phyloP scores from a whole-genome alignment of 2,113 vertebrate species.

The Acrocephalus kingi region DNA sequence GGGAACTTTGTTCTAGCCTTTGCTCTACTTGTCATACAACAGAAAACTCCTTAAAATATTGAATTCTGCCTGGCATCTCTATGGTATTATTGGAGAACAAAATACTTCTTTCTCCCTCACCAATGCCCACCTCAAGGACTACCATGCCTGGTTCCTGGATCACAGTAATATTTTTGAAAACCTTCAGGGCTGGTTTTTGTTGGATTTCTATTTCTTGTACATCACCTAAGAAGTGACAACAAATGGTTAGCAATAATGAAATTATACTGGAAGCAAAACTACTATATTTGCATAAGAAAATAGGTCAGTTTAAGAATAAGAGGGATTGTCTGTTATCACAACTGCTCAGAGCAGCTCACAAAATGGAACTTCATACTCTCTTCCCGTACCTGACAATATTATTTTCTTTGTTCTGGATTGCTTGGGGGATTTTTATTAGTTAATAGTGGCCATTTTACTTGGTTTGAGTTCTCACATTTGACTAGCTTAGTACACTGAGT shows the following conservation, averaged over 20 bases:
- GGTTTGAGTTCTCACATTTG: not conserved
- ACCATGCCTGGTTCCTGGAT: slow-evolving; percentile 92
- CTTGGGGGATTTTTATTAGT: not conserved
- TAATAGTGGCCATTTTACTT: not conserved
- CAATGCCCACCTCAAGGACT: slow-evolving; percentile 85
- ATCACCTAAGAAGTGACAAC: slow-evolving; percentile 79
- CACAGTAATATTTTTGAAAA: slow-evolving; percentile 92
- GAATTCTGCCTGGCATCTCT: not conserved
- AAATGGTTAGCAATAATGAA: not conserved
- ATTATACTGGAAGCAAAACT: not conserved
- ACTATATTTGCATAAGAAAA: not conserved
- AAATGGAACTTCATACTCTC: not conserved
- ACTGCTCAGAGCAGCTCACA: not conserved
- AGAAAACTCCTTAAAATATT: not conserved
- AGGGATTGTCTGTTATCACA: not conserved
- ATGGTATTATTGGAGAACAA: not conserved
- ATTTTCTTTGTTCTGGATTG: not conserved
- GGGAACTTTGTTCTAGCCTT: not conserved
- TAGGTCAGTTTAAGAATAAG: not conserved
- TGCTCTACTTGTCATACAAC: not conserved
- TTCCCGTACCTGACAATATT: not conserved
- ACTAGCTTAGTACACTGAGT: not conserved
- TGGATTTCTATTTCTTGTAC: slow-evolving; percentile 93
- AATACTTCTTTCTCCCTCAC: not conserved
- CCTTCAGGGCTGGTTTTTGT: slow-evolving; percentile 88